Base-by-base conservation (phyloP, 2,888 invertebrate genomes). In the Litoditis marina region DNA sequence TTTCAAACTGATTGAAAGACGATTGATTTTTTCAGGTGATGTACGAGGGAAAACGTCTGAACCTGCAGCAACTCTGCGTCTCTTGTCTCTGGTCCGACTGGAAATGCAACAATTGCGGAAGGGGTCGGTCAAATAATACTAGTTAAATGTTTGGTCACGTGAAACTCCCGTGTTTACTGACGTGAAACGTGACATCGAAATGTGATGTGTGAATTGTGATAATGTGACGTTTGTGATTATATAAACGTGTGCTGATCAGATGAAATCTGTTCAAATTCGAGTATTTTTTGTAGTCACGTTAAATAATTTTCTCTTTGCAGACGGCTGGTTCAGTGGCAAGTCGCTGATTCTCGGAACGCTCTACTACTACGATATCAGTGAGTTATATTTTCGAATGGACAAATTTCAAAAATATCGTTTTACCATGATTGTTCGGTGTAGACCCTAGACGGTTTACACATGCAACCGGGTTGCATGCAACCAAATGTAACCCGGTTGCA, bases 301-400 rank as follows among this genome's bases (percentile, higher is more conserved):
- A 11, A n/a, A 27, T 7, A 60, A 36, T 31, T 22, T 49, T 22
- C 5, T 1, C 7, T 19, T 51, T 52, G 32, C 88, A 53, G 89
- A 89, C 79, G 89, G 89, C 77, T 94, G 93, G 93, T 91, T 76
- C 57, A 61, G 92, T 83, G 95, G 95, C 30, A 90, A 92, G 28
- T 91, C 92, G 56, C 88, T 95, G 68, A 91, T 95, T 63, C 88
- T 95, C 63, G 95, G 95, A 73, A 94, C 94, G 71, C 94, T 95
- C 92, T 96, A 96, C 86, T 91, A 93, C 66, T 96, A 94, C 83
- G 95, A 96, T 85, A 92, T 96, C 78, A 94, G 71, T 71, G 34
- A 58, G 71, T 62, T n/a, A n/a, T n/a, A n/a, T n/a, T n/a, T n/a
- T n/a, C n/a, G n/a, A n/a, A n/a, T n/a, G n/a, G n/a, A n/a, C n/a